A percentile compares a stretch with the other conserved stretches of the same genome.
These are phyloP conservation scores for Aphidius gifuensis DNA, from an alignment of 1,140 invertebrate genomes.

Conservation along the genomic window DNA sequence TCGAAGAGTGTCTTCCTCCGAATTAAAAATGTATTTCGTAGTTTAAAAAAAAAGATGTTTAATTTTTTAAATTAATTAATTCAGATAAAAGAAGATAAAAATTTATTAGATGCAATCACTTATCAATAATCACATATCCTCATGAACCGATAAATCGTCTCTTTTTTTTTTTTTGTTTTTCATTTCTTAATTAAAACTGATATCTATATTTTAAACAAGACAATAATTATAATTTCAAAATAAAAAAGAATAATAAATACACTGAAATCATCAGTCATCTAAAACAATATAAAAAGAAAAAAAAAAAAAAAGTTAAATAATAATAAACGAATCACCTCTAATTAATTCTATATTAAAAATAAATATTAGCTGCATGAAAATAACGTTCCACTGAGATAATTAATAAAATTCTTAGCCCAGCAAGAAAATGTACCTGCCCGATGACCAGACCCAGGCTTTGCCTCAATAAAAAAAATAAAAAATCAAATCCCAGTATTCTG, in stretches of 20 bases:
- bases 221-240: constrained; percentile 4
- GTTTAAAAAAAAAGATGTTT: too few species aligned
- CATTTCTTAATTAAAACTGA: background rate
- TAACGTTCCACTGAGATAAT: too few species aligned
- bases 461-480: constrained; percentile 28
- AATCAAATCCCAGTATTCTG: too few species aligned
- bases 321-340: too few species aligned
- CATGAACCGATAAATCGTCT: constrained; percentile 2
- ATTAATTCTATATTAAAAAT: constrained; percentile 33
- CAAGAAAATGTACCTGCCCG: constrained; percentile 51
- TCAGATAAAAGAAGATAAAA: background rate
- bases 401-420: too few species aligned
- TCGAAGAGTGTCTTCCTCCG: too few species aligned
- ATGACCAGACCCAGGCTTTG: constrained; percentile 37
- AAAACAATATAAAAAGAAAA: constrained; percentile 8
- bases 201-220: background rate
- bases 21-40: too few species aligned
- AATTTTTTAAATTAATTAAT: too few species aligned
- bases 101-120: background rate
- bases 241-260: background rate
- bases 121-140: constrained; percentile 16
- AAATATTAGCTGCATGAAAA: constrained; percentile 27
- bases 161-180: background rate
- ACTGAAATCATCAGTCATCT: background rate
- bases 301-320: constrained; percentile 9